Base-by-base conservation (phyloP, 1,140 invertebrate species). In the Pseudomyrmex pallidus region DNA sequence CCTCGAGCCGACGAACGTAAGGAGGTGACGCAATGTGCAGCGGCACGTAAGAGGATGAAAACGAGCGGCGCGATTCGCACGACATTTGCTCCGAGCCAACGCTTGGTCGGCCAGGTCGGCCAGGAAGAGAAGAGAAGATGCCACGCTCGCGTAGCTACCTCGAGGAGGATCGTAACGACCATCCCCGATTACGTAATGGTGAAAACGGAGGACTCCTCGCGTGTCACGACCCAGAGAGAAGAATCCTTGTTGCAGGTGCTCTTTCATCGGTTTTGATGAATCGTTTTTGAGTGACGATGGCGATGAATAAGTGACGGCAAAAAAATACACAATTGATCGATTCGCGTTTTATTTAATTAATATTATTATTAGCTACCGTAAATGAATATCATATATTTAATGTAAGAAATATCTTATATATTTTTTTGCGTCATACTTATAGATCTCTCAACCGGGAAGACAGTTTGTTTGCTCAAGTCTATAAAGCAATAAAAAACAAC, bases 61-160 rank as follows among this genome's bases (percentile, higher is more conserved):
- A 82, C 72, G 72, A 66, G 64, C 83, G 70, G 54, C 76, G 66
- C 62, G 86, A 85, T 85, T 88, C 87, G 87, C 87, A 88, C 87
- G 87, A 88, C 86, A 88, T 87, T 88, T 88, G 87, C 52, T 22
- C 48, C 64, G 57, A 62, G 63, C 56, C 70, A 63, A 83, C 64
- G 85, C 63, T 15, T 52, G 20, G 7, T 57, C 59, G 80, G 7
- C 48, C 52, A n/a, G 83, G 66, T 82, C 82, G 64, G 77, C 83
- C 73, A 87, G 85, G 85, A 87, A 87, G 83, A 87, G 74, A 76
- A 46, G 86, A 88, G 74, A 76, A 46, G 87, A 88, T 70, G 67
- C 77, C 25, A 12, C 83, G 52, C 46, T 56, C n/a, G 17, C 7
- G 44, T 17, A 50, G 77, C 68, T 82, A 62, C 59, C 78, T 62